These are phyloP conservation scores for Rhynchotus rufescens DNA, from an alignment of 2,797 vertebrate genomes.

Conservation along the genomic window DNA sequence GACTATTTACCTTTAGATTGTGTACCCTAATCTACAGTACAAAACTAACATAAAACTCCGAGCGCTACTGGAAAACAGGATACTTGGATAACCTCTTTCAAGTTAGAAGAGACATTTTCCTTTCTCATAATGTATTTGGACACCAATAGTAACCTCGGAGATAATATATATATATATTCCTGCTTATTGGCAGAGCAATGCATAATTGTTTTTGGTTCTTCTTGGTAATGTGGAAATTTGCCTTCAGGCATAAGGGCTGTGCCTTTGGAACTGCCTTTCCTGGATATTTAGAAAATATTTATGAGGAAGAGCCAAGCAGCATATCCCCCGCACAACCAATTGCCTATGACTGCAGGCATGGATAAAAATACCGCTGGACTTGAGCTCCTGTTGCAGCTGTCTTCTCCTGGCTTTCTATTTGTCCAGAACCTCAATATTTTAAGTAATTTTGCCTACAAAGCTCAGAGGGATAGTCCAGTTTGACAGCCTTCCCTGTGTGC, in stretches of 20 bases:
- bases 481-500: neutral
- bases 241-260: neutral
- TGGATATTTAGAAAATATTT: neutral
- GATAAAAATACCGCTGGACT: neutral
- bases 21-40: conserved; percentile 6
- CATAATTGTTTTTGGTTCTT: neutral
- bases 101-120: neutral
- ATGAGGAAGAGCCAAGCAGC: neutral
- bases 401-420: neutral
- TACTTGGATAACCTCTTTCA: conserved; percentile 44
- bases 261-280: neutral
- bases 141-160: neutral
- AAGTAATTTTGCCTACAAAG: neutral
- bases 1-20: conserved; percentile 36
- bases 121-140: conserved; percentile 49
- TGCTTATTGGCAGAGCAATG: neutral
- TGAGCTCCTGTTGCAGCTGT: neutral
- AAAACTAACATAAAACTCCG: conserved; percentile 42
- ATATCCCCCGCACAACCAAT: neutral
- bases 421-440: neutral
- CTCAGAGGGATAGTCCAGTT: neutral
- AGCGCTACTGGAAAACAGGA: conserved; percentile 37
- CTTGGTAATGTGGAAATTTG: neutral
- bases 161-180: neutral
- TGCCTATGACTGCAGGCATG: neutral